Conservation (phyloP, 2,888 invertebrate species). For the Drosophila lacicola region DNA sequence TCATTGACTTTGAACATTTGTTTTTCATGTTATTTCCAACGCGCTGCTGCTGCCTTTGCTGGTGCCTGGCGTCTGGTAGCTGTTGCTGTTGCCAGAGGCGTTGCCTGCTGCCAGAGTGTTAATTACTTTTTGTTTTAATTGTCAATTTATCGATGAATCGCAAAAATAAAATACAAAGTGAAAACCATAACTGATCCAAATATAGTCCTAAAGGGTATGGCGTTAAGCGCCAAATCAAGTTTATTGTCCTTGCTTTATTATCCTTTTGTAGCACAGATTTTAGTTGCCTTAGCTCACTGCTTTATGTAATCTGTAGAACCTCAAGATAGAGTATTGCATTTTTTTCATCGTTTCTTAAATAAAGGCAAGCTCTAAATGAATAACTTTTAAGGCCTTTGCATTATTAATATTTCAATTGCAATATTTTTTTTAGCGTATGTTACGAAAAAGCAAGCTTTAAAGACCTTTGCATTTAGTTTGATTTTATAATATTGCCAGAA, state of each 20-base stretch:
- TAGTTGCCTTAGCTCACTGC: not conserved
- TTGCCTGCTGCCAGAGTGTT: slow-evolving; percentile 55
- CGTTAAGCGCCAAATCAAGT: not conserved
- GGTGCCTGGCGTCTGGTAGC: slow-evolving; percentile 1
- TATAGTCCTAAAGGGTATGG: not conserved
- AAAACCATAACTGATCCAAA: not conserved
- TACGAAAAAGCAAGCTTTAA: too few relatives aligned
- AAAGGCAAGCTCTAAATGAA: too few relatives aligned
- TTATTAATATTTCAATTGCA: too few relatives aligned
- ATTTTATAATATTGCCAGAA: too few relatives aligned
- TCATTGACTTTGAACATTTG: slow-evolving; percentile 68
- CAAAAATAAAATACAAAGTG: slow-evolving; percentile 4
- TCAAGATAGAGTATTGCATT: too few relatives aligned
- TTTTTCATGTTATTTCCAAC: slow-evolving; percentile 50
- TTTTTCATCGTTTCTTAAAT: too few relatives aligned
- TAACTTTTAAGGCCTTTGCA: too few relatives aligned
- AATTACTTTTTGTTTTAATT: slow-evolving; percentile 75
- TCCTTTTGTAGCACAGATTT: not conserved
- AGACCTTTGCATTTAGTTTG: too few relatives aligned
- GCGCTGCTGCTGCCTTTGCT: slow-evolving; percentile 24
- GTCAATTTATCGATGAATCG: slow-evolving; percentile 55
- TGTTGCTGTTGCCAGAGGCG: slow-evolving; percentile 23
- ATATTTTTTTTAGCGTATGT: too few relatives aligned
- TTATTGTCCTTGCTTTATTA: too few relatives aligned
- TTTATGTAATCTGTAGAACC: not conserved